Conservation (phyloP, 2,888 invertebrate species). For the Apotomis turbidana region DNA sequence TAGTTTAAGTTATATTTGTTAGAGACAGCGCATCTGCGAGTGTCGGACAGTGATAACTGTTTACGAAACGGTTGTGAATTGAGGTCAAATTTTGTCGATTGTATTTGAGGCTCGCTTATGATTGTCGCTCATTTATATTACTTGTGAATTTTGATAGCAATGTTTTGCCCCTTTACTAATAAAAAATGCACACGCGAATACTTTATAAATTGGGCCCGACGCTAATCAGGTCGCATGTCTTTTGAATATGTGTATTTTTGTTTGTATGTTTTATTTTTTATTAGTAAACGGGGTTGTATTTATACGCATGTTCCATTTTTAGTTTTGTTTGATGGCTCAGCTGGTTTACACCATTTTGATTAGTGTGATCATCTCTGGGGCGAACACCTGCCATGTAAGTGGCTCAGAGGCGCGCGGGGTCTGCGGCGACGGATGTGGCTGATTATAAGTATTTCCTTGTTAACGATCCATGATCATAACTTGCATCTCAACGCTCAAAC, state of each 20-base stretch:
- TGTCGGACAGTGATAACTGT: conserved; percentile 37
- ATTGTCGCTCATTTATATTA: conserved; percentile 30
- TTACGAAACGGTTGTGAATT: conserved; percentile 50
- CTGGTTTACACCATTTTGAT: conserved; percentile 8
- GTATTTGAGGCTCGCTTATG: conserved; percentile 18
- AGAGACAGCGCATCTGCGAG: conserved; percentile 39
- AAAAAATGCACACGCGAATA: conserved; percentile 26
- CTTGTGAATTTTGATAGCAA: conserved; percentile 29
- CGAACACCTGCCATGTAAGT: not conserved
- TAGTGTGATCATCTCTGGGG: not conserved
- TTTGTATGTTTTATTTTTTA: conserved; percentile 26
- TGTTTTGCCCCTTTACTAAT: conserved; percentile 28
- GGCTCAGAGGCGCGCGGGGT: not conserved
- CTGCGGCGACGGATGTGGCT: too few species aligned
- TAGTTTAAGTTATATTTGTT: conserved; percentile 39
- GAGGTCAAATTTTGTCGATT: conserved; percentile 42
- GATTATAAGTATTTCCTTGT: too few species aligned
- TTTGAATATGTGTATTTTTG: conserved; percentile 25
- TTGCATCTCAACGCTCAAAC: too few species aligned
- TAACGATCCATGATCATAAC: too few species aligned
- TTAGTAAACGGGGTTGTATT: conserved; percentile 38
- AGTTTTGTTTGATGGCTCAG: conserved; percentile 3
- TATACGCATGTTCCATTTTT: conserved; percentile 45
- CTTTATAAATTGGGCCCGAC: conserved; percentile 7
- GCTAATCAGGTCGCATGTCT: conserved; percentile 16